phyloP scores from a whole-genome alignment of 2,113 vertebrate species.

The Myrmophylax atrothorax region DNA sequence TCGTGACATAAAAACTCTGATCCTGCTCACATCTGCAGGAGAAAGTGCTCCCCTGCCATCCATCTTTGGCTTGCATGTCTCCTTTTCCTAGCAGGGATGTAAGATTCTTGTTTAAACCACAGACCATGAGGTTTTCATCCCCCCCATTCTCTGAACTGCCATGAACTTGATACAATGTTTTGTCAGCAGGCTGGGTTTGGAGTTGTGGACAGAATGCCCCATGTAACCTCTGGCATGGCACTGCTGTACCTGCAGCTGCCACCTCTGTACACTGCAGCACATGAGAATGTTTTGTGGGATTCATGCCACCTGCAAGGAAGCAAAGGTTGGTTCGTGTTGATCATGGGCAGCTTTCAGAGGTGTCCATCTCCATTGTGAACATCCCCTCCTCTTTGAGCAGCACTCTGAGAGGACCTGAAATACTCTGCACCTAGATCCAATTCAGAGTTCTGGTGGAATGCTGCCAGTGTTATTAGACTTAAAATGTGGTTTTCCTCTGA shows the following conservation, averaged over 20 bases:
- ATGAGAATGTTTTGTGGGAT: neutral
- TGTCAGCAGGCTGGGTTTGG: neutral
- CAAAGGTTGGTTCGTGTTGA: neutral
- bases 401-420: neutral
- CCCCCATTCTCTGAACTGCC: neutral
- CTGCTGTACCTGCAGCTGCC: neutral
- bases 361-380: neutral
- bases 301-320: neutral
- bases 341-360: neutral
- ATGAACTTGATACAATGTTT: neutral
- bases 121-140: neutral
- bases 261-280: neutral
- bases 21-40: neutral
- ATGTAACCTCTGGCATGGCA: neutral
- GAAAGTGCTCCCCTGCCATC: neutral
- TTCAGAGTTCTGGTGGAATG: neutral
- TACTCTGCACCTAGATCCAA: neutral
- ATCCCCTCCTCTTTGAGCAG: neutral
- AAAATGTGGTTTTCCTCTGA: neutral
- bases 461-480: accelerated
- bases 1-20: too few species aligned
- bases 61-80: neutral
- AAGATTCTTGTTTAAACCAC: neutral
- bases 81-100: neutral
- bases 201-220: neutral